Conservation (phyloP, 2,888 invertebrate species). For the Rhynchonema sp. region DNA sequence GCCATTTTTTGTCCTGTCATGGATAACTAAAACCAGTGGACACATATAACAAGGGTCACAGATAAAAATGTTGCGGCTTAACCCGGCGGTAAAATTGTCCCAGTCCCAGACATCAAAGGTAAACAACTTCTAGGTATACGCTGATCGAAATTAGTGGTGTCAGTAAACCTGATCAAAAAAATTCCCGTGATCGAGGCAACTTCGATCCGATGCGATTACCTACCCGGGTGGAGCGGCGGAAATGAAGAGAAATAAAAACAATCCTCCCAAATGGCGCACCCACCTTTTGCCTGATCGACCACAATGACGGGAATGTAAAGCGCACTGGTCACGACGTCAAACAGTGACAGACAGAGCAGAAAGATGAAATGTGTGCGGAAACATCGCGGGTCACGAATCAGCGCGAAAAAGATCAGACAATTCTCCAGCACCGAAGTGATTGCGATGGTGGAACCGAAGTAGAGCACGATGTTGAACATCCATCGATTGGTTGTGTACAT, state of each 20-base stretch:
- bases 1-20: not conserved
- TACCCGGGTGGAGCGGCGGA: too few species aligned
- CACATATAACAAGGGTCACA: too few species aligned
- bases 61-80: too few species aligned
- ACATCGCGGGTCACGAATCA: not conserved
- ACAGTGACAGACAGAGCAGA: not conserved
- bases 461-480: not conserved
- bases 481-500: not conserved
- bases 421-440: not conserved
- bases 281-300: not conserved
- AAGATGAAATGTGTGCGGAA: not conserved
- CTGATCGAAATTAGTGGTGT: too few species aligned
- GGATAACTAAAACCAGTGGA: too few species aligned
- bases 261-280: not conserved
- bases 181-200: too few species aligned
- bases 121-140: too few species aligned
- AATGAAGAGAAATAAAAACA: too few species aligned
- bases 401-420: not conserved
- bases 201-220: too few species aligned
- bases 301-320: not conserved
- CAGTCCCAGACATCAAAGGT: too few species aligned
- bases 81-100: too few species aligned
- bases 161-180: too few species aligned
- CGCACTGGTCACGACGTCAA: not conserved
- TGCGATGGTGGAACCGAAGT: not conserved